Evolutionary conservation across 1,140 invertebrate genomes (phyloP).

Genomic region (Drosophila pectinifera): DNA sequence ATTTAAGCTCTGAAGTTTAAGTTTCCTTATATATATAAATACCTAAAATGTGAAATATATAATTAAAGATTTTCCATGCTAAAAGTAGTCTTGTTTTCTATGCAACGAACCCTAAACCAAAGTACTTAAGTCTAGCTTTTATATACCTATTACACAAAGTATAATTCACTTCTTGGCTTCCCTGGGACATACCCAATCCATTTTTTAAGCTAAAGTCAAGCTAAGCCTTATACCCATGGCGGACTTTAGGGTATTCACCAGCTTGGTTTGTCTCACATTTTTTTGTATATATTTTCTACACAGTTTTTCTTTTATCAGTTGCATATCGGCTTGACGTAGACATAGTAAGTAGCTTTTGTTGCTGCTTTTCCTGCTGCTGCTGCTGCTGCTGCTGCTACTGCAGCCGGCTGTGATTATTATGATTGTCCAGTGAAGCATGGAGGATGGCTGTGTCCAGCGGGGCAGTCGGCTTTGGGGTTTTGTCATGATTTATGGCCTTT

Average conservation of each 20-base stretch:
- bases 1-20: no score
- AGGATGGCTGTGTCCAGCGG: slow-evolving; percentile 56
- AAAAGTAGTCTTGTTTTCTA: no score
- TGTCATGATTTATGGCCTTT: slow-evolving; percentile 78
- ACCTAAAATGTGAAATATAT: no score
- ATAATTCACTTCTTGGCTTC: neutral
- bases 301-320: slow-evolving; percentile 77
- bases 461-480: slow-evolving; percentile 55
- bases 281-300: slow-evolving; percentile 67
- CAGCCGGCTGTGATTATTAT: slow-evolving; percentile 77
- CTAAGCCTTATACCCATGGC: neutral
- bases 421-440: slow-evolving; percentile 82
- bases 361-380: slow-evolving; percentile 61
- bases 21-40: no score
- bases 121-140: no score
- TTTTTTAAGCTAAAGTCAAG: neutral
- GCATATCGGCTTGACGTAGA: slow-evolving; percentile 80
- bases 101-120: no score
- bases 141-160: neutral
- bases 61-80: no score
- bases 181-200: neutral
- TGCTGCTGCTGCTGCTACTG: slow-evolving; percentile 45
- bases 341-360: slow-evolving; percentile 82
- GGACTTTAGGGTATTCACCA: slow-evolving; percentile 30
- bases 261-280: slow-evolving; percentile 51